Base-by-base conservation (phyloP, 2,888 invertebrate genomes). In the Uropetala carovei region DNA sequence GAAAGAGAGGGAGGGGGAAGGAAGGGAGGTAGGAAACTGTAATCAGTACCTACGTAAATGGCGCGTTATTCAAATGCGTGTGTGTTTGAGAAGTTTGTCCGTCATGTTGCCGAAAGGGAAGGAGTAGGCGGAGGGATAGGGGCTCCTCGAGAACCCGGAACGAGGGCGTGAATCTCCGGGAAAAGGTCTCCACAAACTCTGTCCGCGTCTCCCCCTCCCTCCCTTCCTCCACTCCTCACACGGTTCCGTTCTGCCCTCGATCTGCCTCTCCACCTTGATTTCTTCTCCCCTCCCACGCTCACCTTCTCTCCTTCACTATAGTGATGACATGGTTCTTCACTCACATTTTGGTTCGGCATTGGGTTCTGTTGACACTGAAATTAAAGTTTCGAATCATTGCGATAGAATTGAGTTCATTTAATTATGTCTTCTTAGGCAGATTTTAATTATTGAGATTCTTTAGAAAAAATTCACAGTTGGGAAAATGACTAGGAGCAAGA, bases 81-180 rank as follows among this genome's bases (percentile, higher is more conserved):
- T 68, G n/a, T 75, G 75, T 75, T 75, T 75, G 75, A 75, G 75
- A 64, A 64, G 64, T 64, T 64, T 16, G n/a, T 75, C 75, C 10
- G 22, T 43, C 43, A 43, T 43, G 43, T 27, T 75, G 22, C n/a
- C n/a, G 75, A 75, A 43, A 27, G 64, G 64, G 64, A 64, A 64
- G 16, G 16, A 16, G n/a, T n/a, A n/a, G 7, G 64, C 3, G 43
- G 5, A 3, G 43, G 5, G 43, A 43, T 3, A 43, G 43, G 5
- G 43, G 43, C 43, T 43, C 43, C 43, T 43, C 1, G 43, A 43
- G 43, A 43, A 3, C 43, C 43, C 43, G 43, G 43, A 43, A 43
- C 43, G 43, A 43, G 43, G 43, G 43, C 43, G 43, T 43, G 43
- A 43, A 3, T 1, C 43, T 43, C 43, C 43, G 43, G 43, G 43